These are phyloP conservation scores for Harpagoxenus sublaevis DNA, from an alignment of 2,888 invertebrate genomes.

Conservation along the genomic window DNA sequence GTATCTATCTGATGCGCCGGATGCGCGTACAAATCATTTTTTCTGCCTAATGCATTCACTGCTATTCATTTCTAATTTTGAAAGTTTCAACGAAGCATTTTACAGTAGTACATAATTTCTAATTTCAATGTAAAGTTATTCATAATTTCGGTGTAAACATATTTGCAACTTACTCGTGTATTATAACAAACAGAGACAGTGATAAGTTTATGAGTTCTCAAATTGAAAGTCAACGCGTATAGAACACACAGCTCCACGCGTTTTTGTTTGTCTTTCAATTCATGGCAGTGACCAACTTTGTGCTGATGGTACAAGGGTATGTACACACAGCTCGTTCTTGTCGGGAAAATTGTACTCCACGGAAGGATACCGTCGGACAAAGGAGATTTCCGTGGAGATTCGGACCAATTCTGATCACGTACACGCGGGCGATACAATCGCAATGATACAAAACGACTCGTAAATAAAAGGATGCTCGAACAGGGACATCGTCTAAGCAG, in stretches of 20 bases:
- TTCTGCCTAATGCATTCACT: background rate
- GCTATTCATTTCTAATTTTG: background rate
- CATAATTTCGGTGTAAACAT: background rate
- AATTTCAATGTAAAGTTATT: background rate
- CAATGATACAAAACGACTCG: constrained; percentile 65
- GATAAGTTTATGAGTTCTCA: background rate
- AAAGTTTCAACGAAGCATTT: background rate
- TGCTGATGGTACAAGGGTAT: constrained; percentile 29
- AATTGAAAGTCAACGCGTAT: constrained; percentile 24
- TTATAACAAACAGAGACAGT: background rate
- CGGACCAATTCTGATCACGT: constrained; percentile 67
- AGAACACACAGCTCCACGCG: background rate
- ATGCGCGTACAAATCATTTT: background rate
- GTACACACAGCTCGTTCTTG: constrained; percentile 40
- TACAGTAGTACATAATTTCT: background rate
- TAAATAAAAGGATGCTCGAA: constrained; percentile 70
- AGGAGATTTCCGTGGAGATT: constrained; percentile 21
- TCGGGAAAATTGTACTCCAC: constrained; percentile 41
- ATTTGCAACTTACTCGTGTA: background rate
- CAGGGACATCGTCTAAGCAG: constrained; percentile 40
- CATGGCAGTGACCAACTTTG: constrained; percentile 35
- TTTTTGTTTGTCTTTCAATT: constrained; percentile 31
- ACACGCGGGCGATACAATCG: constrained; percentile 51
- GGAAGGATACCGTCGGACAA: constrained; percentile 15
- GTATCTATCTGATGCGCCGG: no score